These are phyloP conservation scores for Typhlichthys subterraneus DNA, from an alignment of 2,797 vertebrate species.

Conservation along the genomic window DNA sequence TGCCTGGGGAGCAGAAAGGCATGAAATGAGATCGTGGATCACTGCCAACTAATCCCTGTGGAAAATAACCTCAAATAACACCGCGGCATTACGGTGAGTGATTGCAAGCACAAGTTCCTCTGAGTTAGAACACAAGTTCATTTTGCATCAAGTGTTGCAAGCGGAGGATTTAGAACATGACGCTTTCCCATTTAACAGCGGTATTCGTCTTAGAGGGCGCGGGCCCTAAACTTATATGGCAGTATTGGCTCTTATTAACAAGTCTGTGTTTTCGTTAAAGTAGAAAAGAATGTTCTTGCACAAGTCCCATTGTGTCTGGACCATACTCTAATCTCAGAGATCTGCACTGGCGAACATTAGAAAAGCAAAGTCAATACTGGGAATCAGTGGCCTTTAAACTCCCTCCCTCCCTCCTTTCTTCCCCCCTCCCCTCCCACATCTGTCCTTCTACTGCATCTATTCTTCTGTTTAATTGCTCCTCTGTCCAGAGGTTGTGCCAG, in stretches of 20 bases:
- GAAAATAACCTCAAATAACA: neutral
- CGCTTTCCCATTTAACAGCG: neutral
- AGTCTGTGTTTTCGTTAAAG: too few relatives aligned
- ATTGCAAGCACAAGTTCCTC: neutral
- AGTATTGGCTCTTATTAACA: too few relatives aligned
- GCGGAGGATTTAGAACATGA: too few relatives aligned
- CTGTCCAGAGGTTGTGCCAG: constrained; percentile 35
- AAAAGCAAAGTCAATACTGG: neutral
- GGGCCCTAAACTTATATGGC: too few relatives aligned
- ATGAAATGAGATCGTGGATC: neutral
- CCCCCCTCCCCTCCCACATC: constrained; percentile 1
- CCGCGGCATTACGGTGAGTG: neutral
- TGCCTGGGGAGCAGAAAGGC: constrained; percentile 72
- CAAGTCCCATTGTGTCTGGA: too few relatives aligned
- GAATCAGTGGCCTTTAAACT: neutral
- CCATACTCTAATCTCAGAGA: too few relatives aligned
- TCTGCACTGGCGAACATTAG: neutral
- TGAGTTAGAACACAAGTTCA: neutral
- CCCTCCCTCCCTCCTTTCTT: neutral
- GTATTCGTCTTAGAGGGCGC: neutral
- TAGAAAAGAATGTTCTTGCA: too few relatives aligned
- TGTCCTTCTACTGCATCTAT: constrained; percentile 6
- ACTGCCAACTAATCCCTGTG: neutral
- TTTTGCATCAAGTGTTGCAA: too few relatives aligned
- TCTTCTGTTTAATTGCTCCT: constrained; percentile 23